phyloP scores from a whole-genome alignment of 2,888 invertebrate species.

The Resseliella maxima region DNA sequence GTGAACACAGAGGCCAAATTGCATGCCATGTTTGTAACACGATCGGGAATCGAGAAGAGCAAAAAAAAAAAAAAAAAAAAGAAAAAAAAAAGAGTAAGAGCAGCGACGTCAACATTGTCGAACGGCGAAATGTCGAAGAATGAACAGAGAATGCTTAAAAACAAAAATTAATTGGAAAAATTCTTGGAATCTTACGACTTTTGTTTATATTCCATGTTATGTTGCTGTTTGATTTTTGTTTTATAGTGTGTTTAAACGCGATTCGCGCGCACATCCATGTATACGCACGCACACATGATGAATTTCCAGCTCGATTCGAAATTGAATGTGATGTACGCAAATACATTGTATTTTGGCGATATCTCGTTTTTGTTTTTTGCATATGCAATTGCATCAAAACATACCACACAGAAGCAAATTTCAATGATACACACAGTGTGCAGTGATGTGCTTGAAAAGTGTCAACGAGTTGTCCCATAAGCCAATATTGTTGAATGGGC shows the following conservation, averaged over 20 bases:
- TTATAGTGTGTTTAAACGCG: too few relatives aligned
- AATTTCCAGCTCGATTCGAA: neutral
- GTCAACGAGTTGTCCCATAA: slow-evolving; percentile 32
- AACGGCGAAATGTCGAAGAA: neutral
- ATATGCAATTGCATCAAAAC: neutral
- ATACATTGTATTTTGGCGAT: neutral
- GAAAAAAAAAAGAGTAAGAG: neutral
- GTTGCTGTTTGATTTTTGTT: neutral
- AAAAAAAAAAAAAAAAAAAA: neutral
- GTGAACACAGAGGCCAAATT: slow-evolving; percentile 53
- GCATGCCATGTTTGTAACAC: slow-evolving; percentile 35
- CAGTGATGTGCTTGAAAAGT: neutral
- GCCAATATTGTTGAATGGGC: slow-evolving; percentile 5
- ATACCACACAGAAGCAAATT: slow-evolving; percentile 53
- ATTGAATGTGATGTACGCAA: too few relatives aligned
- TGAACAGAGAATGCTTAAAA: neutral
- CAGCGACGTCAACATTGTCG: too few relatives aligned
- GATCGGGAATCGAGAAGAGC: neutral
- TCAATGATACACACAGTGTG: neutral
- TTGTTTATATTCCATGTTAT: slow-evolving; percentile 19
- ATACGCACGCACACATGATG: too few relatives aligned
- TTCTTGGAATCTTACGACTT: slow-evolving; percentile 46
- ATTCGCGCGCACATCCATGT: too few relatives aligned
- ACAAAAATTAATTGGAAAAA: slow-evolving; percentile 52
- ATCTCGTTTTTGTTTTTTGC: neutral